Evolutionary conservation across 2,797 vertebrate species (phyloP).

Genomic region (Neomorphus geoffroyi): DNA sequence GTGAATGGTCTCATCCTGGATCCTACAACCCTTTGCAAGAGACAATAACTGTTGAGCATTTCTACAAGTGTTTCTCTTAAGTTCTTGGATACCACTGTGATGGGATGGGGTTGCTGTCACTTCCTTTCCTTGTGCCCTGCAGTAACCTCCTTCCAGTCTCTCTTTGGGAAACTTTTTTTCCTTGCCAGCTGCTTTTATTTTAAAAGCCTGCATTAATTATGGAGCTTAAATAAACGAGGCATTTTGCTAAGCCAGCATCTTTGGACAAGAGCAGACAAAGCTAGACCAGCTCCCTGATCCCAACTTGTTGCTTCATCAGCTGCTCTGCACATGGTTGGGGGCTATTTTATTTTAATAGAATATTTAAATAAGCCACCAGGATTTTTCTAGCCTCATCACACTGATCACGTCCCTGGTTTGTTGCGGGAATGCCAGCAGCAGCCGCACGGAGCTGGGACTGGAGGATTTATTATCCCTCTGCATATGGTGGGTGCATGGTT

Average conservation of each 20-base stretch:
- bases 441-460: neutral
- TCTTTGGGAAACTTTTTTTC: neutral
- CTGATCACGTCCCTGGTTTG: neutral
- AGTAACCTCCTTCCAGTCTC: neutral
- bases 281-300: neutral
- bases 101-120: neutral
- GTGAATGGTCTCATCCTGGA: neutral
- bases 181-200: neutral
- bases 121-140: neutral
- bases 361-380: neutral
- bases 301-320: neutral
- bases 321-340: neutral
- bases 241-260: neutral
- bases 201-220: neutral
- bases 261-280: neutral
- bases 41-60: neutral
- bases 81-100: fast-evolving
- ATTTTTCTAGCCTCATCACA: neutral
- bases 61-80: neutral
- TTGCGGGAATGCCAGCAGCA: fast-evolving
- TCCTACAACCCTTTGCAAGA: neutral
- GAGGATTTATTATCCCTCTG: neutral
- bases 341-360: neutral
- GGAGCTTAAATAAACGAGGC: neutral
- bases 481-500: neutral